Percentiles rank a stretch among this genome's conserved stretches.
Conservation (phyloP, 2,888 invertebrate species). For the Agriopis aurantiaria region DNA sequence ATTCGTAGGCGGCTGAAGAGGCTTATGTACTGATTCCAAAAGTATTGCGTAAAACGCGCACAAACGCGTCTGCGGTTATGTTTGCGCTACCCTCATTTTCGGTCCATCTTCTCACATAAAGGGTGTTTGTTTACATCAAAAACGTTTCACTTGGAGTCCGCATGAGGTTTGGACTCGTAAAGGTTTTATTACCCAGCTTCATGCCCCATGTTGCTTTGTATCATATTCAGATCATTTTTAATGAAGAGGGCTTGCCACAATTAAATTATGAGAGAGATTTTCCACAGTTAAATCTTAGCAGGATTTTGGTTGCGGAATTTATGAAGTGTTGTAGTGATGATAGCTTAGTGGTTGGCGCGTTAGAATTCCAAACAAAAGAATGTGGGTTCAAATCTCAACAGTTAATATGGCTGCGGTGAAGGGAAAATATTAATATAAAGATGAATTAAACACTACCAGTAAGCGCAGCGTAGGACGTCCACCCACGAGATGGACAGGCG, state of each 20-base stretch:
- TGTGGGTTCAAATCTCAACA: no score
- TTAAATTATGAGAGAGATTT: conserved; percentile 17
- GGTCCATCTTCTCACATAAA: conserved; percentile 32
- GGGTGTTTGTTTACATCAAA: conserved; percentile 38
- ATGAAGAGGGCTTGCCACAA: conserved; percentile 16
- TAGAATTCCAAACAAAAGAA: no score
- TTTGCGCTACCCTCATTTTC: conserved; percentile 37
- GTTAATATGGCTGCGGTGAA: no score
- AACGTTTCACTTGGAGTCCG: conserved; percentile 32
- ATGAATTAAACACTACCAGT: no score
- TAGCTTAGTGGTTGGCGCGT: no score
- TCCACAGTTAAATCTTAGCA: not conserved
- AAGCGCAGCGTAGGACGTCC: no score
- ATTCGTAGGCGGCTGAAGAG: no score
- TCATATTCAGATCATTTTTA: conserved; percentile 14
- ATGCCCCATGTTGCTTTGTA: conserved; percentile 16
- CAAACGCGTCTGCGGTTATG: conserved; percentile 29
- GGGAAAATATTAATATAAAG: no score
- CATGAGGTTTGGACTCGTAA: conserved; percentile 24
- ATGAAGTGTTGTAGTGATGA: not conserved
- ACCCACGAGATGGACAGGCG: no score
- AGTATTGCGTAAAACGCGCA: not conserved
- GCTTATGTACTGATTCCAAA: not conserved
- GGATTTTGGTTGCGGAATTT: conserved; percentile 3
- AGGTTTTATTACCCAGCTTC: conserved; percentile 22